Conservation (phyloP, 2,797 vertebrate species). For the Cuculus canorus region DNA sequence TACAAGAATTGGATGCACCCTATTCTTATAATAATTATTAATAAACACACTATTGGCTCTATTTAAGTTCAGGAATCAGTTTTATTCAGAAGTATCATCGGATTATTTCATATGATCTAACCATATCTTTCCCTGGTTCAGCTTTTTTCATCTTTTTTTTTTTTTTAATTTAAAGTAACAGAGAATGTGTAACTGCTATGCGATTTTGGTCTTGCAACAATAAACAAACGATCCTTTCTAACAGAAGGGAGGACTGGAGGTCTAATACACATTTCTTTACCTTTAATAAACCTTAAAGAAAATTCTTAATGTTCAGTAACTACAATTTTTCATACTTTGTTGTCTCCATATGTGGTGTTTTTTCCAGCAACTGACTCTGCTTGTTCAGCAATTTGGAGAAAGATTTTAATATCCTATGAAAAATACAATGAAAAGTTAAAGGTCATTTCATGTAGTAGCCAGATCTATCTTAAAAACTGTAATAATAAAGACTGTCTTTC, state of each 20-base stretch:
- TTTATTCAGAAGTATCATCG: neutral
- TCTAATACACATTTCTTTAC: neutral
- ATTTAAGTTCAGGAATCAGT: neutral
- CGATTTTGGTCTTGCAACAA: neutral
- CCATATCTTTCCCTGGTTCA: neutral
- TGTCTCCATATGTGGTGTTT: neutral
- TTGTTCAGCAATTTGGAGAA: constrained; percentile 58
- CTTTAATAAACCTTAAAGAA: neutral
- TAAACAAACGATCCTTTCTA: neutral
- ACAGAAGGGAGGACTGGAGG: neutral
- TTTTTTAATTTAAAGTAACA: neutral
- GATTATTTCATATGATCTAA: neutral
- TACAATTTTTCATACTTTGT: neutral
- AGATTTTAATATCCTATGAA: constrained; percentile 71
- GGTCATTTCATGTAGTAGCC: neutral
- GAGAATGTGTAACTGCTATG: neutral
- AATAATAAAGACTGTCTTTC: neutral
- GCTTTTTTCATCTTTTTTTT: neutral
- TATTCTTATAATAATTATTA: neutral
- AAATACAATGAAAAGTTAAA: constrained; percentile 45
- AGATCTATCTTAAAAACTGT: neutral
- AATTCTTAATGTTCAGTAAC: neutral
- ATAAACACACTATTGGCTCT: neutral
- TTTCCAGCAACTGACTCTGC: constrained; percentile 32
- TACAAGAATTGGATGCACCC: neutral